Conservation (phyloP, 2,113 vertebrate species). For the Australoheros scitulus region DNA sequence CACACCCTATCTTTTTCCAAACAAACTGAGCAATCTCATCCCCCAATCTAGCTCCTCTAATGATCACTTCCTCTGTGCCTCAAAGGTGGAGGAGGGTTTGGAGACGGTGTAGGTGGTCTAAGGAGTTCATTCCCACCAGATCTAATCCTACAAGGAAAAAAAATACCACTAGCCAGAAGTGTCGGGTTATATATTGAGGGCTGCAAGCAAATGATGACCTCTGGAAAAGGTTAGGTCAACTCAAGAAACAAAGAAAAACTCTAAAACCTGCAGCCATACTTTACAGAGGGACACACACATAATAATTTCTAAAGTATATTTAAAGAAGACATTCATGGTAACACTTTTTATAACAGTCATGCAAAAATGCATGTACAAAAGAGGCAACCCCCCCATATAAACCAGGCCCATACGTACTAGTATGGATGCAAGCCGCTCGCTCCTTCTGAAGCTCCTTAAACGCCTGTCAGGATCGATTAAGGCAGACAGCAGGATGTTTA, state of each 20-base stretch:
- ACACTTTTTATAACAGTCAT: background rate
- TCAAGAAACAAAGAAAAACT: conserved; percentile 23
- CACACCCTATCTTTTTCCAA: conserved; percentile 52
- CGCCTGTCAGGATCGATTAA: conserved; percentile 76
- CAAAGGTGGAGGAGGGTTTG: conserved; percentile 26
- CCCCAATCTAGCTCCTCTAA: conserved; percentile 41
- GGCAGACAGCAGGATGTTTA: conserved; percentile 80
- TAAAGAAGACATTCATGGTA: background rate
- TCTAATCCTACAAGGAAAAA: conserved; percentile 58
- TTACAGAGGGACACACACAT: background rate
- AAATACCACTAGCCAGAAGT: conserved; percentile 39
- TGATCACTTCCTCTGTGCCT: conserved; percentile 54
- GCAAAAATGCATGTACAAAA: background rate
- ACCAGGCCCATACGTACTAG: conserved; percentile 71
- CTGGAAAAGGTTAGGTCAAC: conserved; percentile 45
- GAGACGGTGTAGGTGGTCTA: conserved; percentile 68
- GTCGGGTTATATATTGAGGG: conserved; percentile 53
- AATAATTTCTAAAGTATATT: background rate
- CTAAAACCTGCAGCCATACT: conserved; percentile 20
- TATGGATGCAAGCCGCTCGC: conserved; percentile 76
- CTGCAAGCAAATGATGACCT: conserved; percentile 50
- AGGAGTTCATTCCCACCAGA: conserved; percentile 69
- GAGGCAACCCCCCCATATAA: background rate
- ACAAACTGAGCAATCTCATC: conserved; percentile 58
- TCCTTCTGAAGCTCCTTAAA: conserved; percentile 76